Evolutionary conservation across 2,888 invertebrate genomes (phyloP), one percentile per base, ranked within the genome.

Genomic region (Caenorhabditis sinica): DNA sequence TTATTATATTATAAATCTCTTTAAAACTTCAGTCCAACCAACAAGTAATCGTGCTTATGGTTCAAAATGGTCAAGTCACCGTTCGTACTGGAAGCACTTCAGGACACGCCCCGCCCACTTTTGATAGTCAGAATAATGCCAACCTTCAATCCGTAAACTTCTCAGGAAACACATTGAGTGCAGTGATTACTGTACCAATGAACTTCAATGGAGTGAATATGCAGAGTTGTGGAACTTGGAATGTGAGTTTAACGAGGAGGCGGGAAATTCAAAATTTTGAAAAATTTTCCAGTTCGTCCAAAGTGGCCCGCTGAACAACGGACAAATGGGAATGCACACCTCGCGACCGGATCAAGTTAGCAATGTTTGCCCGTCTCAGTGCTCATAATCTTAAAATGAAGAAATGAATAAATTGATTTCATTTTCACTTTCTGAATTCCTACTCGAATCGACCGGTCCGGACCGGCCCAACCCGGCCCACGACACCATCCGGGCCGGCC

Each of bases 331-430:
- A 25, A 15, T 30, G 4, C 81, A 81, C 25, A 61, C 66, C 1
- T 36, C 68, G 6, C 9, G n/a, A 11, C 81, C 81, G 0, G 49
- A 60, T n/a, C 74, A 73, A 28, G 65, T 76, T 15, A 60, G 72
- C 51, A 76, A 82, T 25, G 76, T 82, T 0, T 82, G 82, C 36
- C 71, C 82, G 5, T 65, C 75, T 3, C 82, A 82, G 51, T 82
- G 82, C 30, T 15, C 40, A 71, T 40, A 40, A 40, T 13, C 13
- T 13, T 40, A 11, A 11, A 13, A 13, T 6, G 13, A 40, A 6
- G 13, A 6, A 40, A 40, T 79, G 25, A 33, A 49, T 20, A 13
- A 17, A 17, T 15, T 45, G 0, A 1, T 45, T 9, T 40, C 0
- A 40, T 13, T 40, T 1, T 40, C 13, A 13, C 11, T 40, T 40